Evolutionary conservation across 2,888 invertebrate species (phyloP).

Genomic region (Tenthredo scrophulariae): DNA sequence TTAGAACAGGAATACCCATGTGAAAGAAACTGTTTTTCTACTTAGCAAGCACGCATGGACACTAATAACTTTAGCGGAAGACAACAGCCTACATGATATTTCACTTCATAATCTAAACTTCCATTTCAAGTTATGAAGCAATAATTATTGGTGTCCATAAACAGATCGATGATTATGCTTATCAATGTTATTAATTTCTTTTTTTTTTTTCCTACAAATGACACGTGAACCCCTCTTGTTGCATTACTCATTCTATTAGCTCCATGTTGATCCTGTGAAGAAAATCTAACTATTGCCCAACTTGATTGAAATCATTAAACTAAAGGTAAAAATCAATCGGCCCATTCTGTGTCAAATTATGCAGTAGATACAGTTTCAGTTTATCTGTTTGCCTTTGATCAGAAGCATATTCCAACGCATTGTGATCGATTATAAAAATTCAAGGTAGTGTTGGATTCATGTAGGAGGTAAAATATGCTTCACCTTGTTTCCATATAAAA

Average conservation of each 20-base stretch:
- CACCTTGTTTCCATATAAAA: too few species aligned
- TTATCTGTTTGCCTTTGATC: neutral
- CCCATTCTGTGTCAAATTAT: neutral
- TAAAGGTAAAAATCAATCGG: neutral
- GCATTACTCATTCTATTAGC: neutral
- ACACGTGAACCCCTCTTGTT: neutral
- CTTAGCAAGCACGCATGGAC: neutral
- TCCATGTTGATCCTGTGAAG: slow-evolving; percentile 29
- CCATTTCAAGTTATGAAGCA: neutral
- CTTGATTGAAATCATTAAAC: neutral
- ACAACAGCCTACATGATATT: neutral
- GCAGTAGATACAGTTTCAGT: neutral
- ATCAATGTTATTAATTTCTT: neutral
- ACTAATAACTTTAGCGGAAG: neutral
- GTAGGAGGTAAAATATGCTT: too few species aligned
- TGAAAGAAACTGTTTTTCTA: neutral
- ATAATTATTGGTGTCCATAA: neutral
- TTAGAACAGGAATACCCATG: slow-evolving; percentile 55
- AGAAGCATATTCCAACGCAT: neutral
- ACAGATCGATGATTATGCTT: neutral
- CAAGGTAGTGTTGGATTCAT: too few species aligned
- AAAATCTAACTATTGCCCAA: slow-evolving; percentile 17
- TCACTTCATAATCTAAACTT: neutral
- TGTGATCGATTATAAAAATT: neutral
- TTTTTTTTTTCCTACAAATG: slow-evolving; percentile 19